Conservation (phyloP, 2,797 vertebrate species). For the Enteromius viviparus region DNA sequence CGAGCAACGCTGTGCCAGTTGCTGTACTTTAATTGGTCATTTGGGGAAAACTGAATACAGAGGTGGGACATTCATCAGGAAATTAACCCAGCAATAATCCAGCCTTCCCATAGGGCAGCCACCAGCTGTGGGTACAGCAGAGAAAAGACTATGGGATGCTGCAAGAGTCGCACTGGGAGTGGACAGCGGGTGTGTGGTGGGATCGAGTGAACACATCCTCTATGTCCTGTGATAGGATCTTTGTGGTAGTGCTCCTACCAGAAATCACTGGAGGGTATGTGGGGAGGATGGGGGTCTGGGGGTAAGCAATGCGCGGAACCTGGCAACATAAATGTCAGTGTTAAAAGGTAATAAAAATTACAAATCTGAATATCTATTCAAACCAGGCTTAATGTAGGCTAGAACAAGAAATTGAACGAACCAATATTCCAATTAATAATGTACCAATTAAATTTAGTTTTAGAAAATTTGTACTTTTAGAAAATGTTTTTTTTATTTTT, state of each 20-base stretch:
- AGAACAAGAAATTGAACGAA: neutral
- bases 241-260: slow-evolving; percentile 80
- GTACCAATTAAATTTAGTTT: neutral
- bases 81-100: slow-evolving; percentile 99
- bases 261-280: slow-evolving; percentile 78
- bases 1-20: slow-evolving; percentile 93
- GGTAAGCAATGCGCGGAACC: slow-evolving; percentile 71
- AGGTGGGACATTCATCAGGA: slow-evolving; percentile 99
- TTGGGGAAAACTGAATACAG: slow-evolving; percentile 99
- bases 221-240: slow-evolving; percentile 82
- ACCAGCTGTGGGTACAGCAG: slow-evolving; percentile 86
- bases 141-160: slow-evolving; percentile 68
- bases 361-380: slow-evolving; percentile 28
- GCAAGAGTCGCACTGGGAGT: slow-evolving; percentile 80
- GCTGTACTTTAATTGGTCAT: slow-evolving; percentile 99
- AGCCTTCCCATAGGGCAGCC: slow-evolving; percentile 88
- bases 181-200: slow-evolving; percentile 71
- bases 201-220: slow-evolving; percentile 84
- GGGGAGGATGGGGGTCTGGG: neutral
- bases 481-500: neutral
- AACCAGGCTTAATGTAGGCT: neutral
- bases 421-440: neutral
- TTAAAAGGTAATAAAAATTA: slow-evolving; percentile 62
- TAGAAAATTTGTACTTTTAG: neutral
- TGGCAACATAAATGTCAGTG: slow-evolving; percentile 89